These are phyloP conservation scores for Agonopterix heracliana DNA, from an alignment of 2,888 invertebrate species.

Conservation along the genomic window DNA sequence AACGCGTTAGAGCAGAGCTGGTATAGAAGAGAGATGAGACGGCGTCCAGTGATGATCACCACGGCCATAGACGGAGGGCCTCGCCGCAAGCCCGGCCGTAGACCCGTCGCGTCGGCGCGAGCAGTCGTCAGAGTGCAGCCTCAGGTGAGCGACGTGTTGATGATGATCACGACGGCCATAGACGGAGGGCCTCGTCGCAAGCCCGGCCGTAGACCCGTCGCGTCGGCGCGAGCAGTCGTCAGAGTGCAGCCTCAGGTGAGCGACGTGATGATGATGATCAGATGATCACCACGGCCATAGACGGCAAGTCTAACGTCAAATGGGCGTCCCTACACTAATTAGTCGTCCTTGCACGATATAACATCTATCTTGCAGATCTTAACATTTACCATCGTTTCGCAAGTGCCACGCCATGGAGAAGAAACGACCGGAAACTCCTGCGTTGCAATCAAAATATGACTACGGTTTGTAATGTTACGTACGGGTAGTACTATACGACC, in stretches of 20 bases:
- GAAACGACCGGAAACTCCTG: not conserved
- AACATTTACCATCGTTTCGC: too few relatives aligned
- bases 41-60: slow-evolving; percentile 83
- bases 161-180: slow-evolving; percentile 12
- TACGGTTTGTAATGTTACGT: too few relatives aligned
- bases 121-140: slow-evolving; percentile 1
- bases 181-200: slow-evolving; percentile 25
- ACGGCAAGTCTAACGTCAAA: too few relatives aligned
- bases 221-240: not conserved
- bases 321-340: too few relatives aligned
- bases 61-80: slow-evolving; percentile 57
- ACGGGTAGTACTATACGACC: too few relatives aligned
- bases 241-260: slow-evolving; percentile 3
- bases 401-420: too few relatives aligned
- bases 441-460: slow-evolving; percentile 3
- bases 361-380: not conserved
- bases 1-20: slow-evolving; percentile 76
- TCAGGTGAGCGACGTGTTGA: not conserved
- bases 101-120: not conserved
- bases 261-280: too few relatives aligned
- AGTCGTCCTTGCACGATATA: not conserved
- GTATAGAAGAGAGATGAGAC: slow-evolving; percentile 86
- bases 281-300: too few relatives aligned
- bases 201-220: slow-evolving; percentile 9
- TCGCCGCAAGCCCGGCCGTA: slow-evolving; percentile 15